These are phyloP conservation scores for Notodonta dromedarius DNA, from an alignment of 2,888 invertebrate species.

Conservation along the genomic window DNA sequence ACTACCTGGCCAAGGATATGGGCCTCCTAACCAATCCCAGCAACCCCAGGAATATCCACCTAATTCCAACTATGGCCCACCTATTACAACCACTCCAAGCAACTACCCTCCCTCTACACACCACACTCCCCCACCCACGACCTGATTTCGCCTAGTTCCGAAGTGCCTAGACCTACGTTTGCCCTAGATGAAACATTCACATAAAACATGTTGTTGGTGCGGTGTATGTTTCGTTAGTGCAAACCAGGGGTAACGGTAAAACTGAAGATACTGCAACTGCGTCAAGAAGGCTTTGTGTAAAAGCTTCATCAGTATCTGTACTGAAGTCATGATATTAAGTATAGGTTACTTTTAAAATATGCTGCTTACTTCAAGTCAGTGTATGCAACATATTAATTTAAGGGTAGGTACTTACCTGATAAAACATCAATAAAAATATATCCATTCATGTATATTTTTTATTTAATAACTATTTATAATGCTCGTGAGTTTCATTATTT, in stretches of 20 bases:
- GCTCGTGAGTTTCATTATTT: background rate
- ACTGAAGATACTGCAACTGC: no score
- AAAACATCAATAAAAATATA: background rate
- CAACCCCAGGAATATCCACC: conserved; percentile 88
- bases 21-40: conserved; percentile 84
- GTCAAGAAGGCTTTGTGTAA: no score
- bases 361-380: background rate
- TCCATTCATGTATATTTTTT: background rate
- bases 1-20: conserved; percentile 86
- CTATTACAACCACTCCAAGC: conserved; percentile 83
- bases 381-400: background rate
- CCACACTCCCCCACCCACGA: no score
- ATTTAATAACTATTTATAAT: background rate
- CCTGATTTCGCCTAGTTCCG: no score
- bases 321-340: no score
- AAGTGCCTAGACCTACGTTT: no score
- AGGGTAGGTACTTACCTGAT: background rate
- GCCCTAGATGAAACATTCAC: no score
- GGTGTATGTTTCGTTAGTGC: no score
- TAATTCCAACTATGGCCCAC: conserved; percentile 85
- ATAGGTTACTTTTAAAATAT: background rate
- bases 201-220: no score
- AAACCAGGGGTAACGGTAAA: no score
- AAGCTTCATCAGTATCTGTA: no score
- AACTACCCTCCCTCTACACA: conserved; percentile 83